Evolutionary conservation across 2,113 vertebrate species (phyloP).

Genomic region (Lasiurus cinereus): DNA sequence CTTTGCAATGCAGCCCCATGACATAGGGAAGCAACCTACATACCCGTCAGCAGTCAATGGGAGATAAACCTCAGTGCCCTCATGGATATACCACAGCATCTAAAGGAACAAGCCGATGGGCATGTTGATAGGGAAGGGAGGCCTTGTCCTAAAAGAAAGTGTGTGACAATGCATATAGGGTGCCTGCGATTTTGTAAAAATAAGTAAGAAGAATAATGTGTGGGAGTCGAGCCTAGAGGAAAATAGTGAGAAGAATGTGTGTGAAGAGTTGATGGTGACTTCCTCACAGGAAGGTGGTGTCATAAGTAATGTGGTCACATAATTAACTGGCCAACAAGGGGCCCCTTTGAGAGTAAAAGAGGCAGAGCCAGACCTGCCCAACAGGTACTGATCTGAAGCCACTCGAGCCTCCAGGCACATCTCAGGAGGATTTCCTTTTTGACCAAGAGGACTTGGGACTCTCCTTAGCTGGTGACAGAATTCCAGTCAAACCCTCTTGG

Average conservation of each 20-base stretch:
- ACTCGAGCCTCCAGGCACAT: fast-evolving
- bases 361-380: background rate
- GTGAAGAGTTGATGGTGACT: fast-evolving
- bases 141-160: fast-evolving
- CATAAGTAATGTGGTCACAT: fast-evolving
- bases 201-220: background rate
- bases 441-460: too few species aligned
- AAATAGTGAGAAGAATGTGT: fast-evolving
- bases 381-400: fast-evolving
- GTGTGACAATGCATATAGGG: fast-evolving
- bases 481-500: background rate
- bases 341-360: background rate
- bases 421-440: background rate
- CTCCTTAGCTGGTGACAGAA: background rate
- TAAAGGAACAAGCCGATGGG: fast-evolving
- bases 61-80: fast-evolving
- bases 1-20: fast-evolving
- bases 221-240: too few species aligned
- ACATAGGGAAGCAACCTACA: too few species aligned
- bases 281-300: background rate
- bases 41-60: background rate
- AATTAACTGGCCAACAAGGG: fast-evolving
- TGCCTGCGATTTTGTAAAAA: background rate
- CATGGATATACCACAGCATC: fast-evolving
- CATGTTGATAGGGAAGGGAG: fast-evolving